These are phyloP conservation scores for Bubo scandiacus DNA, from an alignment of 2,113 vertebrate genomes.

Conservation along the genomic window DNA sequence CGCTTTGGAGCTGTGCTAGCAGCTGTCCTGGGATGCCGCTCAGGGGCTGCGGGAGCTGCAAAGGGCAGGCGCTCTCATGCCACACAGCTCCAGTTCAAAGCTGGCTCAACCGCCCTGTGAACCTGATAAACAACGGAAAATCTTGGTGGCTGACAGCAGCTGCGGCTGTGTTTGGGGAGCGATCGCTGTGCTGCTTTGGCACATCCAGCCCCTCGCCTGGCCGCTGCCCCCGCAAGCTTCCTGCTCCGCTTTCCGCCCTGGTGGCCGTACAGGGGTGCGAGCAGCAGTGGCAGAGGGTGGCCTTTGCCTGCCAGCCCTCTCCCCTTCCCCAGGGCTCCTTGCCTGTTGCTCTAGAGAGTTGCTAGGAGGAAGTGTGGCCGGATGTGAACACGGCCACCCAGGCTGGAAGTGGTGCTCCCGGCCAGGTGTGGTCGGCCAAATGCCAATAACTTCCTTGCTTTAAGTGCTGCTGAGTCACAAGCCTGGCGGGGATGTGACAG, in stretches of 20 bases:
- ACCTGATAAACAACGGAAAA: slow-evolving; percentile 41
- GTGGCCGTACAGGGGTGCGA: rapidly evolving
- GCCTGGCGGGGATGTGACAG: neutral
- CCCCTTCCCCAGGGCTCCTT: neutral
- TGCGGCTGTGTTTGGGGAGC: neutral
- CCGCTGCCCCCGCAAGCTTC: neutral
- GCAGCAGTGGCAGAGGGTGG: rapidly evolving
- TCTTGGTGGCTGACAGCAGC: neutral
- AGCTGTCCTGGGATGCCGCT: neutral
- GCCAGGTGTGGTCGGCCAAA: slow-evolving; percentile 25
- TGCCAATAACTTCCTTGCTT: slow-evolving; percentile 30
- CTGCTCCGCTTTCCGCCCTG: neutral
- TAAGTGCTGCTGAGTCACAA: slow-evolving; percentile 33
- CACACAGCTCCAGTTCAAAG: rapidly evolving
- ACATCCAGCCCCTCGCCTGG: rapidly evolving
- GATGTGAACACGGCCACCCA: neutral
- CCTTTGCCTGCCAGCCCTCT: neutral
- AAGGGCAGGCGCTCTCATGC: rapidly evolving
- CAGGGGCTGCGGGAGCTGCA: neutral
- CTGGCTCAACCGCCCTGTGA: neutral
- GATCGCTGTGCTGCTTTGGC: rapidly evolving
- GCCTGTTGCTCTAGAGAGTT: neutral
- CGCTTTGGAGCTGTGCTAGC: neutral
- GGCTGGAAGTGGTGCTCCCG: slow-evolving; percentile 26
- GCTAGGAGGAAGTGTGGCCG: slow-evolving; percentile 37